Percentiles rank a stretch among this genome's conserved stretches.
Evolutionary conservation across 2,888 invertebrate species (phyloP).

Genomic region (Cylloceria caligata): DNA sequence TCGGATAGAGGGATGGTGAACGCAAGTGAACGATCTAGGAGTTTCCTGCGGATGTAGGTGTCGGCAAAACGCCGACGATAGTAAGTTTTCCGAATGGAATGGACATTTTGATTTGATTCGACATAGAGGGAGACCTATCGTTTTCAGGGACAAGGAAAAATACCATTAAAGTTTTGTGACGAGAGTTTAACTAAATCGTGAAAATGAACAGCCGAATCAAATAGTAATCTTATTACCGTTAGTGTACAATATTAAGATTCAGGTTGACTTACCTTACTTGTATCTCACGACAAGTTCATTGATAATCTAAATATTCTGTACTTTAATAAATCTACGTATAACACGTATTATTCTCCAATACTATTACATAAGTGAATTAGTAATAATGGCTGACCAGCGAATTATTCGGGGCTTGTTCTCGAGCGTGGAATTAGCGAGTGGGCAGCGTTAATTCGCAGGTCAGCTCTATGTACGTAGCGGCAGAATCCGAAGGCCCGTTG

Average conservation of each 20-base stretch:
- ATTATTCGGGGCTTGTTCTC: conserved; percentile 57
- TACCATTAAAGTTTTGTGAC: background rate
- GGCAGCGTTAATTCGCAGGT: conserved; percentile 60
- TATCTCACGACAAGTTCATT: background rate
- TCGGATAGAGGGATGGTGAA: conserved; percentile 1
- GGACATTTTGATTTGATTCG: conserved; percentile 42
- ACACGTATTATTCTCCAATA: conserved; percentile 9
- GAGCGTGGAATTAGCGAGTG: conserved; percentile 58
- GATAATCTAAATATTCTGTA: background rate
- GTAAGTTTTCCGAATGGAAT: conserved; percentile 40
- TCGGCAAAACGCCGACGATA: conserved; percentile 26
- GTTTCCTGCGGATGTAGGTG: background rate
- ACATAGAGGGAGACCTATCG: background rate
- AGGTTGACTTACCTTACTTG: no score
- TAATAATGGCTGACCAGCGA: conserved; percentile 45
- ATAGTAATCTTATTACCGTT: no score
- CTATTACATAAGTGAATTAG: conserved; percentile 41
- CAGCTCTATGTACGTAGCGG: conserved; percentile 13
- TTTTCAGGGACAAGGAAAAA: background rate
- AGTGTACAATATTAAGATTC: no score
- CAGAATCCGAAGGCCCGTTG: conserved; percentile 41
- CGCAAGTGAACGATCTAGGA: conserved; percentile 14
- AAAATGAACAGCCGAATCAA: background rate
- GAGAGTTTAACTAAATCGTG: background rate
- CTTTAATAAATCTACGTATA: background rate